These are phyloP conservation scores for Drosophila bipectinata DNA, from an alignment of 1,140 invertebrate species.

Conservation along the genomic window DNA sequence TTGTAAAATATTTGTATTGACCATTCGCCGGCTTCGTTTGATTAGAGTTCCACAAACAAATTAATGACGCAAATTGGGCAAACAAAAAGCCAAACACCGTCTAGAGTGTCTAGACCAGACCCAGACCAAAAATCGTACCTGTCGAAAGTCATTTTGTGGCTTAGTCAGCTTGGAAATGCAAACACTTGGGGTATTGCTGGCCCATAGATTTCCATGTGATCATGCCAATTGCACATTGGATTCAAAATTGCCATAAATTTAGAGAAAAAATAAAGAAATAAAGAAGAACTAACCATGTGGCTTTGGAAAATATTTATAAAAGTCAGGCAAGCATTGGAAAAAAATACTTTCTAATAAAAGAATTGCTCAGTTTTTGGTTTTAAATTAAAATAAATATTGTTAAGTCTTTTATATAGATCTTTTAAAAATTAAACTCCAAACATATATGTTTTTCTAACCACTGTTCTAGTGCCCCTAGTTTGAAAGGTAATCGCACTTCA, in stretches of 20 bases:
- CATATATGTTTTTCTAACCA: not conserved
- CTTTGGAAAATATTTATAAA: conserved; percentile 3
- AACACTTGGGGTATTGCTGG: not conserved
- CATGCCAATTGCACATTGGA: conserved; percentile 34
- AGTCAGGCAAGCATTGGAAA: conserved; percentile 12
- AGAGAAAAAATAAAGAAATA: not conserved
- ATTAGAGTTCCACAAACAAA: conserved; percentile 47
- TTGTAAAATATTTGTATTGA: not conserved
- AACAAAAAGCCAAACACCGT: conserved; percentile 11
- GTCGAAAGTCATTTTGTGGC: conserved; percentile 29
- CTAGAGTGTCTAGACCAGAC: conserved; percentile 7
- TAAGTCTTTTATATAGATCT: not conserved
- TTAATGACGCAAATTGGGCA: conserved; percentile 64
- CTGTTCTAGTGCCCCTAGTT: conserved; percentile 4
- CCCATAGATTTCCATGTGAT: conserved; percentile 38
- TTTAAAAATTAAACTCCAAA: not conserved
- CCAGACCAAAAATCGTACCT: conserved; percentile 8
- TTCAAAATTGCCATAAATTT: not conserved
- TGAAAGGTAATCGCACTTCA: conserved; percentile 15
- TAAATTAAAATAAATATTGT: not conserved
- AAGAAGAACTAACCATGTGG: not conserved
- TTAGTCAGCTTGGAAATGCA: conserved; percentile 16
- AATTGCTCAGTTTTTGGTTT: not conserved
- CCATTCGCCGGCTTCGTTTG: conserved; percentile 15
- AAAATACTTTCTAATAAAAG: not conserved